Percentiles rank a stretch among this genome's conserved stretches.
Conservation (phyloP, 2,113 vertebrate species). For the Apaloderma vittatum region DNA sequence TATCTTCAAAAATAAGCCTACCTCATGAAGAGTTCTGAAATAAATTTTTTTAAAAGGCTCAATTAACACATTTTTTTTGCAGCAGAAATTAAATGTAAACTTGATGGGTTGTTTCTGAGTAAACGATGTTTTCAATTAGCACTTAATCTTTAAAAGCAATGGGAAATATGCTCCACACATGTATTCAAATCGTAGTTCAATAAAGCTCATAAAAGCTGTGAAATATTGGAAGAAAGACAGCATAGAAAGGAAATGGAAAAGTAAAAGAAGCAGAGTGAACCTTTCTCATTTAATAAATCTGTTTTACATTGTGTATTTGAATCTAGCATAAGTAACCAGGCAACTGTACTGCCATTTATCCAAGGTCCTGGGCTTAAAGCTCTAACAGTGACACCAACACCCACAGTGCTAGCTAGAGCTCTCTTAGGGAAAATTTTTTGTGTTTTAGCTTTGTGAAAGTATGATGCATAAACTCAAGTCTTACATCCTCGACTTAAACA, state of each 20-base stretch:
- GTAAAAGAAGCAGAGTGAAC: background rate
- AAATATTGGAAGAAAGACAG: conserved; percentile 33
- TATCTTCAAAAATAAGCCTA: conserved; percentile 10
- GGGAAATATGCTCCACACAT: conserved; percentile 27
- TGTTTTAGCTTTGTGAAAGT: background rate
- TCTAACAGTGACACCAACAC: background rate
- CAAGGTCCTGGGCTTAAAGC: background rate
- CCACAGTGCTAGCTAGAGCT: background rate
- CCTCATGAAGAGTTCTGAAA: background rate
- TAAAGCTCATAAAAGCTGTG: conserved; percentile 8
- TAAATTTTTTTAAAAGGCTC: background rate
- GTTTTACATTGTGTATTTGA: conserved; percentile 25
- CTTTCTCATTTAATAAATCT: conserved; percentile 5
- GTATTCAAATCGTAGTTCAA: conserved; percentile 30
- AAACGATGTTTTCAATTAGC: conserved; percentile 8
- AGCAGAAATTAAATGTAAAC: background rate
- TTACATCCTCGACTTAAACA: background rate
- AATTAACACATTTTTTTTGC: background rate
- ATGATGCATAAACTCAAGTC: background rate
- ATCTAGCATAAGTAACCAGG: background rate
- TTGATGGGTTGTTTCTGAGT: conserved; percentile 12
- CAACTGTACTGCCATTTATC: background rate
- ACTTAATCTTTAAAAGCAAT: background rate
- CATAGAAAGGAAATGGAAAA: conserved; percentile 53
- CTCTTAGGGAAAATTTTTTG: background rate